Conservation (phyloP, 2,888 invertebrate genomes). For the Ganaspis brasiliensis region DNA sequence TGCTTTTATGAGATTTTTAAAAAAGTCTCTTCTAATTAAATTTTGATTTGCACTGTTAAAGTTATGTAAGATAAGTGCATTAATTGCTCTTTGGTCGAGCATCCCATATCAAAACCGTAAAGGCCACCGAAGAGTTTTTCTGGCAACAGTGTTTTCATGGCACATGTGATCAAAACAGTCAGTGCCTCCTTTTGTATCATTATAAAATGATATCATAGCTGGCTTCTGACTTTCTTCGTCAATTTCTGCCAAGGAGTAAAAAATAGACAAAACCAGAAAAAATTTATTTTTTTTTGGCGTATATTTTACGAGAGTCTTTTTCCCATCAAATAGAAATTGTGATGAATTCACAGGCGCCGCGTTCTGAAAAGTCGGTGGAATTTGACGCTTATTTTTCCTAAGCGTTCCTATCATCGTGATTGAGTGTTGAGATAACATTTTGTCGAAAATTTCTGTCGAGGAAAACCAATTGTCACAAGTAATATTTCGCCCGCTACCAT, state of each 20-base stretch:
- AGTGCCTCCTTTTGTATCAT: slow-evolving; percentile 61
- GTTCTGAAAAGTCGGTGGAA: slow-evolving; percentile 49
- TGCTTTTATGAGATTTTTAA: slow-evolving; percentile 32
- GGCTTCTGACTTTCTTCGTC: slow-evolving; percentile 56
- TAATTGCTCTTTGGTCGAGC: slow-evolving; percentile 61
- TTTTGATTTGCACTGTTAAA: slow-evolving; percentile 38
- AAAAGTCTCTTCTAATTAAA: slow-evolving; percentile 45
- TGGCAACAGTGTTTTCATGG: slow-evolving; percentile 52
- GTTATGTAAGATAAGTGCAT: slow-evolving; percentile 55
- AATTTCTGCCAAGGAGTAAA: slow-evolving; percentile 48
- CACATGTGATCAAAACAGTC: slow-evolving; percentile 64
- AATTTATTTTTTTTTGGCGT: slow-evolving; percentile 55
- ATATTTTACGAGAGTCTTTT: slow-evolving; percentile 53
- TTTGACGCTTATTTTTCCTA: slow-evolving; percentile 61
- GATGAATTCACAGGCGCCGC: slow-evolving; percentile 24
- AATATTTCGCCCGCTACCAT: slow-evolving; percentile 52
- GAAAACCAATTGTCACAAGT: slow-evolving; percentile 64
- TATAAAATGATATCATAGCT: slow-evolving; percentile 59
- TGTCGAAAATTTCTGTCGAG: slow-evolving; percentile 54
- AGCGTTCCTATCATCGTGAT: slow-evolving; percentile 61
- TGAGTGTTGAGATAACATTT: slow-evolving; percentile 55
- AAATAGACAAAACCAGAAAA: slow-evolving; percentile 54
- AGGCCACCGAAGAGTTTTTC: slow-evolving; percentile 59
- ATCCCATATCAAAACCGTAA: slow-evolving; percentile 61
- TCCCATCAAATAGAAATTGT: slow-evolving; percentile 49